Conservation (phyloP, 2,113 vertebrate species). For the Trichomycterus rosablanca region DNA sequence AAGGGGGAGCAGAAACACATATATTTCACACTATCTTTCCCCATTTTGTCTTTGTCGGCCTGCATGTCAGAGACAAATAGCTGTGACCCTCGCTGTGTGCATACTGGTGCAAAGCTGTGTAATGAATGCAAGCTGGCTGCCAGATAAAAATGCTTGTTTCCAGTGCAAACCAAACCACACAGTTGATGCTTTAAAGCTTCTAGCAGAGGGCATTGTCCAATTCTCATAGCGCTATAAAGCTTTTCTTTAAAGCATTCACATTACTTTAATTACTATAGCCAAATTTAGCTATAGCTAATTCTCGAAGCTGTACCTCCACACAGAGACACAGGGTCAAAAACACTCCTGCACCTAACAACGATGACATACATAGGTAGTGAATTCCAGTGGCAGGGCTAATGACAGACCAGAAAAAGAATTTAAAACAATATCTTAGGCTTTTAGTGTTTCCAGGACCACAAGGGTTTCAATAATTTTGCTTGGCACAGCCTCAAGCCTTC, state of each 20-base stretch:
- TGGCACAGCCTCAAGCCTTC: too few species aligned
- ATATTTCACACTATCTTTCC: conserved; percentile 44
- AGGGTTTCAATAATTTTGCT: conserved; percentile 24
- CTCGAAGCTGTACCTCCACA: background rate
- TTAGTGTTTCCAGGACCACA: too few species aligned
- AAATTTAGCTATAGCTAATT: conserved; percentile 4
- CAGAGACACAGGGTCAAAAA: background rate
- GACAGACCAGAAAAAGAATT: conserved; percentile 10
- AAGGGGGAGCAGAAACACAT: conserved; percentile 26
- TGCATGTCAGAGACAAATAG: conserved; percentile 49
- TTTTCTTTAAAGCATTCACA: background rate
- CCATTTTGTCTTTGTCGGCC: conserved; percentile 50
- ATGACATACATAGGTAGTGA: background rate
- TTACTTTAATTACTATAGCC: background rate
- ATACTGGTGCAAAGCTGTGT: conserved; percentile 37
- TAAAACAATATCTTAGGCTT: too few species aligned
- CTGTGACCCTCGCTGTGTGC: conserved; percentile 37
- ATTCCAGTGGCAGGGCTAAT: background rate
- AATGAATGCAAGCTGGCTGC: conserved; percentile 42
- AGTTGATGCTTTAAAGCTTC: conserved; percentile 23
- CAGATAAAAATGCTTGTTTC: conserved; percentile 42
- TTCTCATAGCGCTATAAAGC: conserved; percentile 14
- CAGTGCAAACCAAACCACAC: conserved; percentile 35
- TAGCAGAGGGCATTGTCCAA: conserved; percentile 19
- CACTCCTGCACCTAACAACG: conserved; percentile 3